These are phyloP conservation scores for Antechinus flavipes DNA, from an alignment of 2,113 vertebrate genomes.

Conservation along the genomic window DNA sequence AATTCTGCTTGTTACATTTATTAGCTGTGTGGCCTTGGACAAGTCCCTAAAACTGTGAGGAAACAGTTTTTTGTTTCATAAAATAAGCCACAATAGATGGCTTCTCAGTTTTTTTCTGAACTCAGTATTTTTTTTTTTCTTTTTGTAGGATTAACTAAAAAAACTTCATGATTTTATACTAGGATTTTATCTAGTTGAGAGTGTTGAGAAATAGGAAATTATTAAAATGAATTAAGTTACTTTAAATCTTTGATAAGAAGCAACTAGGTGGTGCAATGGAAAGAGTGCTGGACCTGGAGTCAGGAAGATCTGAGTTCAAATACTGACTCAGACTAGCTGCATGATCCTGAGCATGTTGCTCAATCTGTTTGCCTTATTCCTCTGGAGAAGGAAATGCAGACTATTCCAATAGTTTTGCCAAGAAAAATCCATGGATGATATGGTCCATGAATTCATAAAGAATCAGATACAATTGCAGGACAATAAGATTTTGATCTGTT, in stretches of 20 bases:
- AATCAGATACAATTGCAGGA: neutral
- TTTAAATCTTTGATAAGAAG: neutral
- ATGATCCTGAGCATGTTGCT: neutral
- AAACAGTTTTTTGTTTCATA: neutral
- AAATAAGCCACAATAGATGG: neutral
- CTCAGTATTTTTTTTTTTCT: neutral
- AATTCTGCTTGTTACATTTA: neutral
- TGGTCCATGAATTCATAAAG: neutral
- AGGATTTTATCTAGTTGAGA: neutral
- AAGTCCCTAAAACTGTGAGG: neutral
- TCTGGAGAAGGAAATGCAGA: neutral
- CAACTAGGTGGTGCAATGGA: neutral
- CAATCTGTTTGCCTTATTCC: neutral
- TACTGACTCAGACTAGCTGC: neutral
- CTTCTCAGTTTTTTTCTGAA: neutral
- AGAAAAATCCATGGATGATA: neutral
- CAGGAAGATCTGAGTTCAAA: neutral
- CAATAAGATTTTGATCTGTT: neutral
- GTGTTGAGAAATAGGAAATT: neutral
- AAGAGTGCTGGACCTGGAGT: neutral
- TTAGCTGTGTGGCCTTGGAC: neutral
- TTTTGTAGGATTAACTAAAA: neutral
- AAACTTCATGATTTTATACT: neutral
- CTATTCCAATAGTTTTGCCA: neutral
- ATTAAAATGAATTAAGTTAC: neutral